Conservation (phyloP, 2,797 vertebrate species). For the Chaunax sp. region DNA sequence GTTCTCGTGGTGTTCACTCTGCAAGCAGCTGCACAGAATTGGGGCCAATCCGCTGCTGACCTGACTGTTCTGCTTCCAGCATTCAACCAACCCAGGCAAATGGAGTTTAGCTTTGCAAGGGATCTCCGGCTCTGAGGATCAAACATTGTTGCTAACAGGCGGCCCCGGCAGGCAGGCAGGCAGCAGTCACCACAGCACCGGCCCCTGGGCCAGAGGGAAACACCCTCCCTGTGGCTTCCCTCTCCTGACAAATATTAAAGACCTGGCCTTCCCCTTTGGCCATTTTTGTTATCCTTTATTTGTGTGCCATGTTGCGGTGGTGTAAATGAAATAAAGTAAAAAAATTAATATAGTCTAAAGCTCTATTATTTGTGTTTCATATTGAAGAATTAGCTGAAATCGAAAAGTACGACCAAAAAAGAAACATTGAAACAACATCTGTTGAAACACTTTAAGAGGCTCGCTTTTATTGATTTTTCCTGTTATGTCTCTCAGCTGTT, state of each 20-base stretch:
- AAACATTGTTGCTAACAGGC: constrained; percentile 78
- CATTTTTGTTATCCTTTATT: constrained; percentile 81
- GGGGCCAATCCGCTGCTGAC: constrained; percentile 73
- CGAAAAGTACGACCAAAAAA: constrained; percentile 59
- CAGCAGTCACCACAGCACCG: constrained; percentile 78
- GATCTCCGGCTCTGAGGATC: constrained; percentile 77
- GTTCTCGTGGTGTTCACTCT: constrained; percentile 77
- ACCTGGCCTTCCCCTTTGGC: constrained; percentile 80
- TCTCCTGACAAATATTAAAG: constrained; percentile 88
- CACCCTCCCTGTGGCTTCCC: constrained; percentile 86
- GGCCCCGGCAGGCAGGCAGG: constrained; percentile 63
- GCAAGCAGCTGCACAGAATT: constrained; percentile 76
- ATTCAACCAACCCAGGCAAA: constrained; percentile 78
- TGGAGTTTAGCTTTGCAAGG: constrained; percentile 82
- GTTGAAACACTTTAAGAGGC: constrained; percentile 48
- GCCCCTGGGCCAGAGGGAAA: constrained; percentile 81
- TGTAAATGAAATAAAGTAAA: constrained; percentile 74
- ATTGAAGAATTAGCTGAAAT: constrained; percentile 68
- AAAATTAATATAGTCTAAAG: constrained; percentile 45
- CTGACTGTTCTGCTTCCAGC: constrained; percentile 85
- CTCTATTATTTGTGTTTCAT: constrained; percentile 76
- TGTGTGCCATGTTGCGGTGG: constrained; percentile 81
- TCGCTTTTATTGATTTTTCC: constrained; percentile 25
- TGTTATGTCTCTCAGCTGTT: constrained; percentile 19
- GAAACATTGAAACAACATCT: constrained; percentile 53